Percentiles rank a stretch among this genome's conserved stretches.
Evolutionary conservation across 1,140 invertebrate genomes (phyloP).

Genomic region (Aporrectodea caliginosa): DNA sequence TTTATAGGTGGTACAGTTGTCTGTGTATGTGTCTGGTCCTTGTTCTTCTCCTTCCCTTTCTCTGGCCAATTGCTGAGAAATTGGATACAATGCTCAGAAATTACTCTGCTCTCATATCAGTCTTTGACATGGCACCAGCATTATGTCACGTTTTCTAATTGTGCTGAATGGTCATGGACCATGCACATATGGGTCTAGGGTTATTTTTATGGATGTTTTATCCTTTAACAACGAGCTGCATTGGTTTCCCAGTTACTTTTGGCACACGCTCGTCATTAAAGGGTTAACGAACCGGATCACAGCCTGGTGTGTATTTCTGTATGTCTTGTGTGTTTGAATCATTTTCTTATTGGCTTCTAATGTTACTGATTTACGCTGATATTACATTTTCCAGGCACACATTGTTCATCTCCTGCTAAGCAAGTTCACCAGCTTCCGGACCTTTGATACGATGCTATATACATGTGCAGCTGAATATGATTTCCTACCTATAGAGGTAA

Average conservation of each 20-base stretch:
- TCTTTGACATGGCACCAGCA: too few relatives aligned
- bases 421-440: slow-evolving; percentile 70
- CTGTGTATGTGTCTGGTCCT: neutral
- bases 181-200: too few relatives aligned
- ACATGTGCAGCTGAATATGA: slow-evolving; percentile 80
- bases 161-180: too few relatives aligned
- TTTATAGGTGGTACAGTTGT: neutral
- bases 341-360: neutral
- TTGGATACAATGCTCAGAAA: too few relatives aligned
- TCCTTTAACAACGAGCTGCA: neutral
- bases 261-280: too few relatives aligned
- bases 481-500: slow-evolving; percentile 62
- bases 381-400: slow-evolving; percentile 60
- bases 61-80: too few relatives aligned
- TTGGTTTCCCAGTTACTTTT: neutral
- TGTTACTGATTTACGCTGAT: neutral
- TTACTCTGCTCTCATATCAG: too few relatives aligned
- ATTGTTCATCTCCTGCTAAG: slow-evolving; percentile 71
- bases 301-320: neutral
- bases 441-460: slow-evolving; percentile 78
- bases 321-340: neutral
- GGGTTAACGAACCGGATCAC: too few relatives aligned
- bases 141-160: too few relatives aligned
- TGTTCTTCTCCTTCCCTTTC: too few relatives aligned
- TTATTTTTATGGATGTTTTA: neutral